phyloP scores from a whole-genome alignment of 2,888 invertebrate genomes.

The Palloptera scutellata region DNA sequence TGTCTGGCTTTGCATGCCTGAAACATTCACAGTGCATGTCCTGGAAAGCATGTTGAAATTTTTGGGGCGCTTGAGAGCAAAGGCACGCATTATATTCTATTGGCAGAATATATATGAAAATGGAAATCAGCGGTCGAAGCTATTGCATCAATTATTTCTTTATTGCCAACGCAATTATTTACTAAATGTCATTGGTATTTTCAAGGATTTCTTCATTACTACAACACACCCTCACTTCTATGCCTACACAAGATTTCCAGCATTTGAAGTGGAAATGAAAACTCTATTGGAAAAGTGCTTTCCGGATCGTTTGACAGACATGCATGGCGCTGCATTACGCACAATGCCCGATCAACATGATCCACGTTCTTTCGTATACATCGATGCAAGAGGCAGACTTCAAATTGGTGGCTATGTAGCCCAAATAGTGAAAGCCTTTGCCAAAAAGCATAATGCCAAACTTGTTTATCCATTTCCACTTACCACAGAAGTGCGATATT shows the following conservation, averaged over 20 bases:
- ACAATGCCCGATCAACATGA: constrained; percentile 29
- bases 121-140: background rate
- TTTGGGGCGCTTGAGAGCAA: background rate
- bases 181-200: background rate
- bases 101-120: background rate
- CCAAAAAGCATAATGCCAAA: constrained; percentile 22
- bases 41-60: background rate
- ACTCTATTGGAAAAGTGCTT: background rate
- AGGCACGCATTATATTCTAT: background rate
- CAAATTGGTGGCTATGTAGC: constrained; percentile 16
- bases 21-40: too few species aligned
- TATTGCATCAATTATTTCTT: background rate
- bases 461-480: constrained; percentile 5
- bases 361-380: constrained; percentile 26
- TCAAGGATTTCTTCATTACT: background rate
- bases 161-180: background rate
- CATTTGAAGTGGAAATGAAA: background rate
- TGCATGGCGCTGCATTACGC: constrained; percentile 19
- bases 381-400: background rate
- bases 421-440: constrained; percentile 19
- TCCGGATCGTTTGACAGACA: constrained; percentile 17
- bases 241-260: background rate
- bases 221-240: background rate
- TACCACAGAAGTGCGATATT: background rate
- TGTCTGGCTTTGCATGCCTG: too few species aligned